Base-by-base conservation (phyloP, 2,888 invertebrate genomes). In the Seladonia tumulorum region DNA sequence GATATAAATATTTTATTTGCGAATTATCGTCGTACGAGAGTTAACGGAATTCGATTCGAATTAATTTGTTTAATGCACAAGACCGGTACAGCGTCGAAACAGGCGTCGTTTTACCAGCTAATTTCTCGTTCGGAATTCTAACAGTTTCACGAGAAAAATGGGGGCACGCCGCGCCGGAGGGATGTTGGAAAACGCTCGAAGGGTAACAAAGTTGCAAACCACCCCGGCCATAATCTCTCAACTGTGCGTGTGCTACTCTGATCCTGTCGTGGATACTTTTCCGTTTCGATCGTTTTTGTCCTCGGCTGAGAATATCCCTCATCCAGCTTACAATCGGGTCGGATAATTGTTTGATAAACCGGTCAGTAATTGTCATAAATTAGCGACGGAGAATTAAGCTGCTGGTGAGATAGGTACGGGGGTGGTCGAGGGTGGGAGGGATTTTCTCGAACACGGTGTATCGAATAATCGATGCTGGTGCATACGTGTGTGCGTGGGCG, bases 401-500 rank as follows among this genome's bases (percentile, higher is more conserved):
- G 72, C 47, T 29, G 72, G 18, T 16, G 7, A 57, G 63, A 29
- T 63, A 16, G 29, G 25, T 0, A 60, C 12, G 63, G 29, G 22
- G 2, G 25, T 63, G 35, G 22, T 39, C 25, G 39, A 2, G 53
- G n/a, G n/a, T 5, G 68, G 0, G 45, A 57, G 16, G 49, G 75
- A 76, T 86, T 78, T 70, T 49, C 77, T 60, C 70, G 12, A 12
- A 47, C 39, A 79, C 78, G 74, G 49, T 60, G 83, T 74, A 53
- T 81, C 83, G 83, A 80, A 78, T 76, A 82, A 83, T 84, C 86
- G 88, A 76, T 73, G 76, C 70, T n/a, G 25, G 25, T 73, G 63
- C n/a, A 10, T 53, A 22, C 7, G 49, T 22, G 22, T 22, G 22
- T 22, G 8, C 29, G 66, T 3, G 18, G 0, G 66, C 3, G 16